phyloP scores from a whole-genome alignment of 1,140 invertebrate genomes.

The Kradibia gibbosae region DNA sequence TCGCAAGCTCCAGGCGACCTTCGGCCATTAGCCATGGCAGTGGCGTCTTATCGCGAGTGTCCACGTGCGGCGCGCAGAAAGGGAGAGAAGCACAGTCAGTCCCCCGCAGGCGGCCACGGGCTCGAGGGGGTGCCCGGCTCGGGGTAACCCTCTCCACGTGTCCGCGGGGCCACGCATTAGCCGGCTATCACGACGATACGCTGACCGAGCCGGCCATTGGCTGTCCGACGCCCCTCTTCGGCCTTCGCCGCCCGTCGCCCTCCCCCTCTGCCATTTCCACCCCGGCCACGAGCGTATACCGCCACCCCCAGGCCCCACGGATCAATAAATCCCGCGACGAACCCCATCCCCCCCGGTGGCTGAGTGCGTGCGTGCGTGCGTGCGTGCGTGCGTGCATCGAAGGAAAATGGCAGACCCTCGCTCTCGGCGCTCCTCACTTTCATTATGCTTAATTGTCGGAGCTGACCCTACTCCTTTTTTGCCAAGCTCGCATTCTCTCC shows the following conservation, averaged over 20 bases:
- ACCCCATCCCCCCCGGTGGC: background rate
- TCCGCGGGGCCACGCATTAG: conserved; percentile 1
- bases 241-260: too few relatives aligned
- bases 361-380: conserved; percentile 44
- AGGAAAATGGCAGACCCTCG: background rate
- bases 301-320: conserved; percentile 39
- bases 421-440: background rate
- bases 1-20: background rate
- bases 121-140: background rate
- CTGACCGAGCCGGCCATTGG: conserved; percentile 68
- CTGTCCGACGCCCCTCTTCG: conserved; percentile 43
- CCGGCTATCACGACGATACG: conserved; percentile 53
- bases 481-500: too few relatives aligned
- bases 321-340: conserved; percentile 67
- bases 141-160: conserved; percentile 46
- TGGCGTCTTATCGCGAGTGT: background rate
- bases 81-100: too few relatives aligned
- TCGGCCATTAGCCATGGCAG: too few relatives aligned
- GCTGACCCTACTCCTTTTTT: background rate
- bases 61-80: background rate
- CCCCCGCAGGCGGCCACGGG: background rate
- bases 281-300: too few relatives aligned
- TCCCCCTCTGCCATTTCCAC: too few relatives aligned
- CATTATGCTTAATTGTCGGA: background rate
- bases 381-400: background rate